phyloP scores from a whole-genome alignment of 2,888 invertebrate species.

The Periphyllus acericola region DNA sequence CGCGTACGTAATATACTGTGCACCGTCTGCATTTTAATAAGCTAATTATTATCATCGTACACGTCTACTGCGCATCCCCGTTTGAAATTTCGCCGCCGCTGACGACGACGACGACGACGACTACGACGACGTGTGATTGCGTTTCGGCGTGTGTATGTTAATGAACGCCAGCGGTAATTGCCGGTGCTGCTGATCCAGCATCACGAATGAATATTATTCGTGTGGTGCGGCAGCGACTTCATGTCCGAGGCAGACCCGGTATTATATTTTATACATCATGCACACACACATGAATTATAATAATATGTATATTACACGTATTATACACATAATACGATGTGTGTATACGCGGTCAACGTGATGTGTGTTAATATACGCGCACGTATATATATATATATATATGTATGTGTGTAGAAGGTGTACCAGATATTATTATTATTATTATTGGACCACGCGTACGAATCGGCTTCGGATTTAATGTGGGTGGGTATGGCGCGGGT shows the following conservation, averaged over 20 bases:
- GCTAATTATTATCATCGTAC: constrained; percentile 34
- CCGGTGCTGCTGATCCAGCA: constrained; percentile 12
- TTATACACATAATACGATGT: neutral
- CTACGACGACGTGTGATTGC: neutral
- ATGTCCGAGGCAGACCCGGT: constrained; percentile 33
- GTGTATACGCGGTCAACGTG: neutral
- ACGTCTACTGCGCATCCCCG: constrained; percentile 21
- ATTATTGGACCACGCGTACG: neutral
- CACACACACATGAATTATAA: neutral
- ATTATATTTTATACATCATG: neutral
- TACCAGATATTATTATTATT: neutral
- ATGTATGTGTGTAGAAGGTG: neutral
- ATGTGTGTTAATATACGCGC: no score
- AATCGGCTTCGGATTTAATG: constrained; percentile 5
- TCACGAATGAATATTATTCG: constrained; percentile 36
- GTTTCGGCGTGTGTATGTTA: constrained; percentile 40
- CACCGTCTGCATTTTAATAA: constrained; percentile 24
- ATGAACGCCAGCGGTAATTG: constrained; percentile 40
- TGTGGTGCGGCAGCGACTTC: constrained; percentile 1
- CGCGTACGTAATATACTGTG: neutral
- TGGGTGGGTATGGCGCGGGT: neutral
- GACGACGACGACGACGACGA: no score
- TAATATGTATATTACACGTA: constrained; percentile 31
- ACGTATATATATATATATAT: no score
- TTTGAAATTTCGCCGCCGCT: constrained; percentile 43